phyloP scores from a whole-genome alignment of 2,113 vertebrate genomes.

The Patagioenas fasciata region DNA sequence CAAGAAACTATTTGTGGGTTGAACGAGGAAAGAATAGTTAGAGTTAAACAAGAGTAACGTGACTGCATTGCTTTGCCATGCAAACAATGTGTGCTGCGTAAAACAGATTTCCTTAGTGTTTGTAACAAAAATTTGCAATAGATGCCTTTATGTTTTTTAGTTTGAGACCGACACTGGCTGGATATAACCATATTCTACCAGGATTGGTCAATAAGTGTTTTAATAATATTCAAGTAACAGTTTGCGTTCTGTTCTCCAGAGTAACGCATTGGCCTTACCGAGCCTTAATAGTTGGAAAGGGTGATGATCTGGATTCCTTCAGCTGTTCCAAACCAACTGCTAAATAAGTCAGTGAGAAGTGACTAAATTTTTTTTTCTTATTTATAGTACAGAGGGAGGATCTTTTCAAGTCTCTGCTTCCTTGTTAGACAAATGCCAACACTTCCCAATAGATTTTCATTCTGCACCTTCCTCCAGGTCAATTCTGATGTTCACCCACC shows the following conservation, averaged over 20 bases:
- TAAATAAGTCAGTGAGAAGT: neutral
- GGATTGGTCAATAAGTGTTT: neutral
- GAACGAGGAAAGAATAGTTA: slow-evolving; percentile 22
- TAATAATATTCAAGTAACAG: neutral
- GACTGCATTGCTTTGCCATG: neutral
- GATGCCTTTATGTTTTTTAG: neutral
- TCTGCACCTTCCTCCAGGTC: neutral
- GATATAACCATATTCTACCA: neutral
- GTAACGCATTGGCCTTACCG: neutral
- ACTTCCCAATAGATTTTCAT: neutral
- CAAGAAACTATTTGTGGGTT: slow-evolving; percentile 9
- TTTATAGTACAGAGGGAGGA: neutral
- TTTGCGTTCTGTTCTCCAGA: neutral
- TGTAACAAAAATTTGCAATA: neutral
- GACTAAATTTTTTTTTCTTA: neutral
- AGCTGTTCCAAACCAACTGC: neutral
- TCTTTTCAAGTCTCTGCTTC: neutral
- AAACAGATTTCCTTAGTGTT: neutral
- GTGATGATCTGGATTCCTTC: neutral
- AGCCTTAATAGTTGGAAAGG: neutral
- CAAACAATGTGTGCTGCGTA: neutral
- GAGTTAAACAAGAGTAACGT: neutral
- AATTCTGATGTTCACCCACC: neutral
- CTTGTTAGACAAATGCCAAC: neutral
- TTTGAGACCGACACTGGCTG: neutral